Evolutionary conservation across 2,797 vertebrate species (phyloP).

Genomic region (Arrhamphus sclerolepis): DNA sequence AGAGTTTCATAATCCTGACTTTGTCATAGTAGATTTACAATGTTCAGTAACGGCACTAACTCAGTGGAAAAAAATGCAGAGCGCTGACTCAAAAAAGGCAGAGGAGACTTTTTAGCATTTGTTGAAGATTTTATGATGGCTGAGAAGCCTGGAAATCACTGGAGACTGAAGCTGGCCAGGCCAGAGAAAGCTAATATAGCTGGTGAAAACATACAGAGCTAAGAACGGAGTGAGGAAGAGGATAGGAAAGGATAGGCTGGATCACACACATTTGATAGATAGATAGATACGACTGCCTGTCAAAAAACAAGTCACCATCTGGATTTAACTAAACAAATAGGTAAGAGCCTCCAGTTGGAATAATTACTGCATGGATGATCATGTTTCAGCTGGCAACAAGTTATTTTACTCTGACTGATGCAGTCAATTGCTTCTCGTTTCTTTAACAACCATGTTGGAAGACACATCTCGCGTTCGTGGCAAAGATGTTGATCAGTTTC

Average conservation of each 20-base stretch:
- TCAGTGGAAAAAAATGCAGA: background rate
- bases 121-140: background rate
- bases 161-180: background rate
- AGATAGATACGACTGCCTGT: too few relatives aligned
- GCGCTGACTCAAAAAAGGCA: background rate
- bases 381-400: too few relatives aligned
- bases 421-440: too few relatives aligned
- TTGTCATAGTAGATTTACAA: background rate
- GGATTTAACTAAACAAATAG: too few relatives aligned
- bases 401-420: too few relatives aligned
- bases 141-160: background rate
- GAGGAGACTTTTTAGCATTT: background rate
- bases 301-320: too few relatives aligned
- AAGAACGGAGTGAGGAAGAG: background rate
- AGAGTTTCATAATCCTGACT: background rate
- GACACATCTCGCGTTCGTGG: too few relatives aligned
- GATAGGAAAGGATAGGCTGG: background rate
- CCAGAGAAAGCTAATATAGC: background rate
- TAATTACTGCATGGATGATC: too few relatives aligned
- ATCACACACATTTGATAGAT: too few relatives aligned
- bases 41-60: background rate
- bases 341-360: too few relatives aligned
- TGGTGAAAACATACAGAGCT: background rate
- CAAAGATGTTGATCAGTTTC: too few relatives aligned
- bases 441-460: too few relatives aligned